Evolutionary conservation across 53 echinoderm and acorn worm genomes (phyloP), one percentile per base, ranked within the genome.

Genomic region (Echinometra lucunter): DNA sequence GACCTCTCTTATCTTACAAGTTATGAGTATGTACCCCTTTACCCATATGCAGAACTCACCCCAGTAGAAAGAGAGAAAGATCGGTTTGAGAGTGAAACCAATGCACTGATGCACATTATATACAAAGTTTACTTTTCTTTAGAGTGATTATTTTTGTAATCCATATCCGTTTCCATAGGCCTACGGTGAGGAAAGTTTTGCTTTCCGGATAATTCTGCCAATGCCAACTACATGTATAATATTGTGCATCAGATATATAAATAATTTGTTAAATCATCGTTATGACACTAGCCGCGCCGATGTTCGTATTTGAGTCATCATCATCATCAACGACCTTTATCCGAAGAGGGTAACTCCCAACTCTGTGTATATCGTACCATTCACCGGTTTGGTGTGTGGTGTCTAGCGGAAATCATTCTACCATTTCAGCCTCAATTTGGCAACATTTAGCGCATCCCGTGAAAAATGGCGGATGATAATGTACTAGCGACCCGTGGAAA

Each of bases 401-500:
- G 12, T 88, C 7, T 18, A 7, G 66, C 90, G 63, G 66, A 63
- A 60, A 90, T 60, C 37, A 66, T 27, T 85, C 56, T 56, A 34
- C 88, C 56, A 88, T 88, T 44, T 88, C 56, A 56, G 56, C 30
- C 55, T 49, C 90, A 90, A 90, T 90, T 89, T 60, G 60, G 60
- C 60, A 63, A 38, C 83, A 11, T 34, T 82, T n/a, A 30, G 34
- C 25, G 49, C 63, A 90, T 90, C 40, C 90, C 63, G 40, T 21
- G 63, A 10, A 90, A 90, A 90, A 90, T 90, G 90, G 90, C 90
- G 90, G 90, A 60, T 17, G 90, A 90, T 3, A 37, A 37, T 4
- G 40, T 66, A 19, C 37, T 1, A 27, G 66, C 90, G 63, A 90
- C 23, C 40, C 38, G 35, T 23, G 21, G 40, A 57, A 90, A 37